phyloP scores from a whole-genome alignment of 2,888 invertebrate genomes.

The Orchesella flavescens region DNA sequence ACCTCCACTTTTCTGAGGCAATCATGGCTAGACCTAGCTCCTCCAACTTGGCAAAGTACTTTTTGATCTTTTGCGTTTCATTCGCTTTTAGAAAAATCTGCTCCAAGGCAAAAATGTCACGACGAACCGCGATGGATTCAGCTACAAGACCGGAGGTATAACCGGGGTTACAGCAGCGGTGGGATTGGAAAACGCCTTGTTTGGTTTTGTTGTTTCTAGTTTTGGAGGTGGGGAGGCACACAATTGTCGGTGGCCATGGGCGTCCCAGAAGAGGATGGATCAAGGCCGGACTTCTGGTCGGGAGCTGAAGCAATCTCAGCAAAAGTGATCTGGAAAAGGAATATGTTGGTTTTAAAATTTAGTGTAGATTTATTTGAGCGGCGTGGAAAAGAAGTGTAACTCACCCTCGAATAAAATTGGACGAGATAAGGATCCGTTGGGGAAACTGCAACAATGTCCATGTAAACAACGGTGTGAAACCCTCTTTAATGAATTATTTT shows the following conservation, averaged over 20 bases:
- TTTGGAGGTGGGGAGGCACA: background rate
- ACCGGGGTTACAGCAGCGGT: slow-evolving; percentile 42
- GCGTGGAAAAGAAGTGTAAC: no score
- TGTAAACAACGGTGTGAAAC: slow-evolving; percentile 66
- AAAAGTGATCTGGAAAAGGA: no score
- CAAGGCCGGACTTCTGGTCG: background rate
- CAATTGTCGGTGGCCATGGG: background rate
- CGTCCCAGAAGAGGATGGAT: background rate
- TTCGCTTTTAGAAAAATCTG: no score
- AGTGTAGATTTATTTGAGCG: no score
- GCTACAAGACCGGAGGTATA: slow-evolving; percentile 57
- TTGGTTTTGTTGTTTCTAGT: slow-evolving; percentile 25
- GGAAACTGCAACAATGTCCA: slow-evolving; percentile 61
- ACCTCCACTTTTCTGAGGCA: slow-evolving; percentile 34
- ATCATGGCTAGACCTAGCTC: slow-evolving; percentile 53
- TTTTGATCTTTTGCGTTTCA: slow-evolving; percentile 38
- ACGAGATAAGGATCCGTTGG: slow-evolving; percentile 9
- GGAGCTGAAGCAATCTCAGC: slow-evolving; percentile 69
- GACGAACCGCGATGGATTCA: slow-evolving; percentile 66
- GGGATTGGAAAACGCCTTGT: slow-evolving; percentile 3
- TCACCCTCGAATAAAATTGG: background rate
- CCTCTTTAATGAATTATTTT: slow-evolving; percentile 62
- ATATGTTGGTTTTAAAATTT: no score
- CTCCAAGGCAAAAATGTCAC: slow-evolving; percentile 69
- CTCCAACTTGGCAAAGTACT: slow-evolving; percentile 52